Evolutionary conservation across 2,113 vertebrate species (phyloP), one percentile per base, ranked within the genome.

Genomic region (Entomyzon cyanotis): DNA sequence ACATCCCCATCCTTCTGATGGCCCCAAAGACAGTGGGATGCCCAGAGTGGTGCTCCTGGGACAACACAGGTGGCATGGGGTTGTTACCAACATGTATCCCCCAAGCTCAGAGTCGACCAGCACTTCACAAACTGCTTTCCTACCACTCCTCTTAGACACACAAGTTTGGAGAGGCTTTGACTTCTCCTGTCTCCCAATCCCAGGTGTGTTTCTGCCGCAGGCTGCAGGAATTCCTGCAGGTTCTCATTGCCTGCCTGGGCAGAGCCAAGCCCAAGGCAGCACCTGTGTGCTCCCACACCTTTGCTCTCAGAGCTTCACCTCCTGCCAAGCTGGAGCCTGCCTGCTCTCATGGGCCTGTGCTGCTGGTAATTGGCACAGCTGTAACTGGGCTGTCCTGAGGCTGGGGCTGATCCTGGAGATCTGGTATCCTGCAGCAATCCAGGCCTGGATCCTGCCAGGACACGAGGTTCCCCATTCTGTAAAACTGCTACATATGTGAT

Each of bases 181-280:
- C 52, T 86, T 70, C 12, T 59, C 70, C 49, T 35, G 30, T 50
- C 44, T 28, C 25, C 27, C 49, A n/a, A 1, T 2, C 15, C 21
- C 35, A 33, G 30, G 10, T 9, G 33, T 1, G 9, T 23, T 68
- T 76, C 39, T 62, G 20, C 16, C 0, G 0, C 1, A 7, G 53
- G 67, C 56, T 69, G 52, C 58, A 39, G 73, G 58, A 67, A 71
- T 52, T 47, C 47, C 30, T 28, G 70, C 35, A 65, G 70, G 42
- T 52, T 60, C 84, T 53, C 9, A 1, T 11, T 27, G 42, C 63
- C 56, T 55, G 49, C 49, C 68, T 31, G 39, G 41, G 7, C 55
- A 42, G 15, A 50, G 39, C 23, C 30, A 11, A 81, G 68, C 39
- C 68, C 30, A 30, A 17, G 46, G 33, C 49, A 89, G 81, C 39